Conservation (phyloP, 2,888 invertebrate genomes). For the Trissolcus japonicus region DNA sequence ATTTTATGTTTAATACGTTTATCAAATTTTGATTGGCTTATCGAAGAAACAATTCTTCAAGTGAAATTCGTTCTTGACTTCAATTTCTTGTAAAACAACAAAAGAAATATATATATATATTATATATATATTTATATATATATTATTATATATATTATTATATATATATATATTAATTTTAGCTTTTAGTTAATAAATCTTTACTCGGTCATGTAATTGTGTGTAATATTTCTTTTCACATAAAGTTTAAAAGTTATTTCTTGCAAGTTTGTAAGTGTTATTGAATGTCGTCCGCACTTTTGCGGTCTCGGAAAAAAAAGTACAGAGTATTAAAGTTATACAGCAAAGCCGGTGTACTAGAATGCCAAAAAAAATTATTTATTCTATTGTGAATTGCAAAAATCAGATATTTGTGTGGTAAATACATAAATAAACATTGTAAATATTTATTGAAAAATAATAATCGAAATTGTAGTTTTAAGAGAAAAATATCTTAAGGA, state of each 20-base stretch:
- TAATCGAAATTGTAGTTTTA: too few species aligned
- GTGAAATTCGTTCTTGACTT: too few species aligned
- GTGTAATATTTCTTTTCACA: constrained; percentile 43
- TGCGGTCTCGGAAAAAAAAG: constrained; percentile 34
- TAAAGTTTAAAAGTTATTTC: constrained; percentile 44
- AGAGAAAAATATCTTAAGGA: too few species aligned
- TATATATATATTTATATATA: too few species aligned
- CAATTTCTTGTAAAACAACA: neutral
- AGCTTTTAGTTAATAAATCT: constrained; percentile 35
- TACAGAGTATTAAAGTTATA: constrained; percentile 23
- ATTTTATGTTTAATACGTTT: too few species aligned
- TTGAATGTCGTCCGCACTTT: constrained; percentile 33
- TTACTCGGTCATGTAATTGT: constrained; percentile 32
- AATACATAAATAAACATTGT: neutral
- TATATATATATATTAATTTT: too few species aligned
- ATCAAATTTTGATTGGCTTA: too few species aligned
- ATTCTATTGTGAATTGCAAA: neutral
- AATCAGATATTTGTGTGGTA: constrained; percentile 9
- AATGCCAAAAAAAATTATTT: constrained; percentile 25
- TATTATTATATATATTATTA: too few species aligned
- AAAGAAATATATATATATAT: constrained; percentile 9
- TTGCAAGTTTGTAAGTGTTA: constrained; percentile 43
- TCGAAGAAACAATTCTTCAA: neutral
- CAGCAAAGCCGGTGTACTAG: constrained; percentile 15
- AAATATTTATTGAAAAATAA: neutral